Evolutionary conservation across 2,888 invertebrate genomes (phyloP), one percentile per base, ranked within the genome.

Genomic region (Polymixis lichenea): DNA sequence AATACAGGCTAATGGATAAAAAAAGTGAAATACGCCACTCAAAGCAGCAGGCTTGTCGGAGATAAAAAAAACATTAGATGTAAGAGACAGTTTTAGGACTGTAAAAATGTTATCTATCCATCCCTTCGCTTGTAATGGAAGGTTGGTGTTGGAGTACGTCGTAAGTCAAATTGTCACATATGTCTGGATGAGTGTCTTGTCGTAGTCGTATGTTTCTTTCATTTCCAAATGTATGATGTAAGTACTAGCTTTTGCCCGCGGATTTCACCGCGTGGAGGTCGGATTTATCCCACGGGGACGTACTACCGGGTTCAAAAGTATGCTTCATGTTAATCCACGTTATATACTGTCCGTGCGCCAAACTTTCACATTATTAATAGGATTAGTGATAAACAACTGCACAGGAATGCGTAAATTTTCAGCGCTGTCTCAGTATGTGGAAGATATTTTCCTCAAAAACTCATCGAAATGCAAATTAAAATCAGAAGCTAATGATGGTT

Each of bases 1-100:
- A 84, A 84, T 83, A 72, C 65, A 75, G 56, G 75, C 65, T 89
- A 88, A 89, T 89, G 88, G 86, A 86, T 86, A 83, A 79, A 84
- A 87, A 84, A 81, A 62, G 60, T 55, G 69, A 7, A 67, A 17
- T 62, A 61, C 69, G 25, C 60, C 61, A 71, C 84, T 84, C 73
- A 73, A 70, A 75, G 82, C 83, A 77, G 81, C 82, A 72, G 53
- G 77, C 55, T 53, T 72, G 81, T 69, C 75, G 77, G 66, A 80
- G 72, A 80, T 77, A 85, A 84, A 87, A n/a, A 73, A 81, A 79
- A 72, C 75, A 69, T 80, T 80, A 80, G 64, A 80, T 70, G 51
- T 82, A 78, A 58, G 71, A 62, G 71, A 72, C 65, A 76, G 46
- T 55, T 78, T 66, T 5, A 74, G 32, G 58, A 61, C 70, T 60